Percentiles rank a stretch among this genome's conserved stretches.
These are phyloP conservation scores for Paratrypauchen microcephalus DNA, from an alignment of 2,797 vertebrate genomes.

Conservation along the genomic window DNA sequence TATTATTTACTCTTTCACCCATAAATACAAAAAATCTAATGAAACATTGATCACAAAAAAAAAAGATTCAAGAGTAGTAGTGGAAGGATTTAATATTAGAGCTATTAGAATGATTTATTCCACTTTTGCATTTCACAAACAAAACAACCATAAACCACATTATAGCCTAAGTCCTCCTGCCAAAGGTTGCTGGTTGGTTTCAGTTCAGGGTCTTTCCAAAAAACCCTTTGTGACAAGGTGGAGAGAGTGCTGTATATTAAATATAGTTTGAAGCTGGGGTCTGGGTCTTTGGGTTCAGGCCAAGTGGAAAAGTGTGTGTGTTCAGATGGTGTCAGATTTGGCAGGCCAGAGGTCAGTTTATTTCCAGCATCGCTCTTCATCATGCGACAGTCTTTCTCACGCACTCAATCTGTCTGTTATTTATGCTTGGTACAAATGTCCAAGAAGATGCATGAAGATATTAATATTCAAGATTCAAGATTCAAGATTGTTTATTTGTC, in stretches of 20 bases:
- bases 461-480: no score
- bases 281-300: conserved; percentile 62
- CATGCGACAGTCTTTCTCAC: conserved; percentile 25
- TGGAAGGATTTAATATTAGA: background rate
- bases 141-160: background rate
- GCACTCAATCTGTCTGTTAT: conserved; percentile 12
- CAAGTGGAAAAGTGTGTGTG: conserved; percentile 48
- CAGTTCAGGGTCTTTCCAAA: background rate
- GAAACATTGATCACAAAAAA: no score
- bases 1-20: no score
- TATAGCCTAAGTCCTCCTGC: background rate
- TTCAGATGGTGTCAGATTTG: conserved; percentile 65
- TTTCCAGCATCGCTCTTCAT: conserved; percentile 65
- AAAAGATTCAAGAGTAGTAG: no score
- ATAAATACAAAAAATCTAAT: no score
- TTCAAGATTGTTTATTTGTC: no score
- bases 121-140: background rate
- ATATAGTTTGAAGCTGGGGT: conserved; percentile 19
- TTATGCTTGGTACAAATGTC: conserved; percentile 3
- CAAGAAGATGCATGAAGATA: background rate
- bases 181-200: background rate
- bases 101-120: background rate
- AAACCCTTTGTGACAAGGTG: background rate
- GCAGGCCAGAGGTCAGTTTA: conserved; percentile 64
- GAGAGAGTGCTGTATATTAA: background rate